phyloP scores from a whole-genome alignment of 1,140 invertebrate genomes.

The Drosophila rufa region DNA sequence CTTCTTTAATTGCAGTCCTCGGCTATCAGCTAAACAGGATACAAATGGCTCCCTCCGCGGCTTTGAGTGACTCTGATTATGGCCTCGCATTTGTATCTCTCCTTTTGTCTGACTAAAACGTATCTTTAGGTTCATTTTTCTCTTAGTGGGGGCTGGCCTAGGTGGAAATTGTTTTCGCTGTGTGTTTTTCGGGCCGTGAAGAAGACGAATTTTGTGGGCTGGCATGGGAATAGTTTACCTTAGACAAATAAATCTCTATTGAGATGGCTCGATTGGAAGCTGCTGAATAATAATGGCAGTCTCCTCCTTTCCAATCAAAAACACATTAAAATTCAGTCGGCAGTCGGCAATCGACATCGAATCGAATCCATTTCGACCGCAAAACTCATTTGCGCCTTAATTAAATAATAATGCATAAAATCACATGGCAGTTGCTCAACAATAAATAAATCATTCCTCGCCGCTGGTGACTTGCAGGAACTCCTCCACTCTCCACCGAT shows the following conservation, averaged over 20 bases:
- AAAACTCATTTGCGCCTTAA: conserved; percentile 55
- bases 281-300: conserved; percentile 9
- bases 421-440: conserved; percentile 16
- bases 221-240: conserved; percentile 1
- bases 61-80: conserved; percentile 69
- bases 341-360: conserved; percentile 21
- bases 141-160: conserved; percentile 52
- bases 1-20: conserved; percentile 66
- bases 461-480: conserved; percentile 25
- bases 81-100: conserved; percentile 47
- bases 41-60: conserved; percentile 49
- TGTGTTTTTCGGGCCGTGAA: conserved; percentile 42
- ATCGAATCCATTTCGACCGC: conserved; percentile 38
- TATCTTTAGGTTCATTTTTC: conserved; percentile 71
- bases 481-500: conserved; percentile 45
- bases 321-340: conserved; percentile 40
- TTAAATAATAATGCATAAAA: conserved; percentile 70
- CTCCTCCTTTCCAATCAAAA: conserved; percentile 15
- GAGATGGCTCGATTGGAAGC: conserved; percentile 3
- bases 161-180: conserved; percentile 54
- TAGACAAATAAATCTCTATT: conserved; percentile 6
- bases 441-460: conserved; percentile 62
- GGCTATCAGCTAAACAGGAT: conserved; percentile 72
- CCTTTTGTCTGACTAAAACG: conserved; percentile 53
- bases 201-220: conserved; percentile 32